These are phyloP conservation scores for Drosophila pseudoobscura DNA, from an alignment of 1,140 invertebrate species.

Conservation along the genomic window DNA sequence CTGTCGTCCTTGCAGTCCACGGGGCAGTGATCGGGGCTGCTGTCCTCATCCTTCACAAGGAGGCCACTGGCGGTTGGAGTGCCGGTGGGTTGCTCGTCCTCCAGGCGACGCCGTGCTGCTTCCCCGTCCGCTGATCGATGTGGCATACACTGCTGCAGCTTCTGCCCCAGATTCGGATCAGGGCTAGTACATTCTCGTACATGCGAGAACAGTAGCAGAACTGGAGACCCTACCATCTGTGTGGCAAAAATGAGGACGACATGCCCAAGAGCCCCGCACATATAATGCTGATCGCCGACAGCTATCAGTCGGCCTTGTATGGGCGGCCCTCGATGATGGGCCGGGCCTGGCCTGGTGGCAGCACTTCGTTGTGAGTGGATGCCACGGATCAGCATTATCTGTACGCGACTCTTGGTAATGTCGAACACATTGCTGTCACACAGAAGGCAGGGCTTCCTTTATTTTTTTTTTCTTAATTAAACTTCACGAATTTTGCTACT, in stretches of 20 bases:
- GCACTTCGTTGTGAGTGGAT: slow-evolving; percentile 35
- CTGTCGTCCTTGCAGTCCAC: slow-evolving; percentile 53
- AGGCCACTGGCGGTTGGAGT: neutral
- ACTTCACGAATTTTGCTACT: slow-evolving; percentile 11
- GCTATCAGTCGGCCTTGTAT: no score
- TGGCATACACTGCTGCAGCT: slow-evolving; percentile 19
- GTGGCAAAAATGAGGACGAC: no score
- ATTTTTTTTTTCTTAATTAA: neutral
- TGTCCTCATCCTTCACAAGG: neutral
- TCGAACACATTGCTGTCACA: slow-evolving; percentile 69
- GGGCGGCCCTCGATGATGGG: slow-evolving; percentile 38
- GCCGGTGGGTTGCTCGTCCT: slow-evolving; percentile 14
- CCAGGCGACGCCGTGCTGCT: slow-evolving; percentile 65
- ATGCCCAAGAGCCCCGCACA: no score
- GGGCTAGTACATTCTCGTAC: no score
- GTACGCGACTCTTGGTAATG: slow-evolving; percentile 53
- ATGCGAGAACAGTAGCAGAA: no score
- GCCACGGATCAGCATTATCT: slow-evolving; percentile 72
- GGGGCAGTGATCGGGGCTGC: slow-evolving; percentile 60
- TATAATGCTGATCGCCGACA: no score
- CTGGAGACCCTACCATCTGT: no score
- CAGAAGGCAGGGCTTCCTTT: slow-evolving; percentile 39
- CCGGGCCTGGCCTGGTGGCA: slow-evolving; percentile 29
- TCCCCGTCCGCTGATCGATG: slow-evolving; percentile 64
- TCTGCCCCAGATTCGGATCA: no score